Evolutionary conservation across 2,888 invertebrate genomes (phyloP), one percentile per base, ranked within the genome.

Genomic region (Gymnoscelis rufifasciata): DNA sequence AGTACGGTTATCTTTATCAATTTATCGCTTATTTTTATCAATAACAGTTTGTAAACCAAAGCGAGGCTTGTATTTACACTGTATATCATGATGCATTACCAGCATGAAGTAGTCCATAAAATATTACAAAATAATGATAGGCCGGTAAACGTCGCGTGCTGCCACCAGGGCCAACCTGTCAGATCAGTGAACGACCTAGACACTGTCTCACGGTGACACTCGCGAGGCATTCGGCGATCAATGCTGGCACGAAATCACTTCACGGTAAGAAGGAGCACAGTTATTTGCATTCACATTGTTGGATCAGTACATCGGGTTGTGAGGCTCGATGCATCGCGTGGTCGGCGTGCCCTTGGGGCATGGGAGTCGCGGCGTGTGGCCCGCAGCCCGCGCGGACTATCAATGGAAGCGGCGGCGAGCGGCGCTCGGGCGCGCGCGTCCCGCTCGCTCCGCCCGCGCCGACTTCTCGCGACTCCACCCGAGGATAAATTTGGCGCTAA

Each of bases 401-500:
- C 81, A 81, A 81, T 81, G 81, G 74, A 72, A 64, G 65, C 63
- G 59, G 49, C 60, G 46, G 57, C 60, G 59, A 65, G 59, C 48
- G 56, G 45, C 60, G 60, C 66, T 63, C 62, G 59, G 57, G 65
- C 68, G 73, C 74, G 62, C 71, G 70, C 73, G 68, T 75, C 68
- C 73, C 66, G 57, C 59, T 47, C 57, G 64, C 68, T 37, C 40
- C 27, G 59, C 68, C 5, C 75, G 74, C 56, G 62, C 76, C 83
- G 82, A 80, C 60, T 51, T 60, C 61, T 60, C 67, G 72, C 86
- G 84, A 83, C 74, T 71, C 68, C 68, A 66, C 74, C 81, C 84
- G 84, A 86, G 77, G 84, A 77, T 87, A 82, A 82, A 83, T 86
- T 87, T 86, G 86, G 86, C 84, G 81, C 84, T 83, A 81, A 84